Evolutionary conservation across 2,113 vertebrate species (phyloP), one percentile per base, ranked within the genome.

Genomic region (Calidris pugnax): DNA sequence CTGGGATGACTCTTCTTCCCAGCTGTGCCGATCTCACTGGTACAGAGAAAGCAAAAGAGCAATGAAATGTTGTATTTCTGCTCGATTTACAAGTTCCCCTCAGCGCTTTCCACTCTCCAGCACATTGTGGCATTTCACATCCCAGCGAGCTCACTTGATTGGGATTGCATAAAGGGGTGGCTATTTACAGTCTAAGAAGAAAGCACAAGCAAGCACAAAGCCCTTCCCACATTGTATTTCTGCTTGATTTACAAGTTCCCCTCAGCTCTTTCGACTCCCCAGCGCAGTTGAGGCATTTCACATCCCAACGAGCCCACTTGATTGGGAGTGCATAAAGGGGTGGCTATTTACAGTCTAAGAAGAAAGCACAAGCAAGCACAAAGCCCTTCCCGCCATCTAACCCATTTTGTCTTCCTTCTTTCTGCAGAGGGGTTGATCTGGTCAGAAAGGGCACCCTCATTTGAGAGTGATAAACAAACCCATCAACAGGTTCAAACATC

Each of bases 11-110:
- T 97, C 91, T 98, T 98, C 90, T 97, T 98, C 91, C 98, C 85
- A 3, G 98, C 98, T 3, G 98, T 98, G 91, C 99, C 99, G 0
- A 99, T 99, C 92, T 99, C 98, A 59, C 99, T 99, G 94, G 88
- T 87, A 69, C 59, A 67, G 71, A 87, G 32, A 57, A 92, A 16
- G 35, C 47, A 89, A 77, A 8, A 86, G 45, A 84, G n/a, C 15
- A 39, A 32, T 71, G 37, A 93, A 79, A 94, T 7, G 13, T 11
- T 12, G 4, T 66, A 77, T 27, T 45, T 48, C 0, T 2, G 26
- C 37, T 57, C 43, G 16, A 50, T 37, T 85, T 30, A 39, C 6
- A 24, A n/a, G 39, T 59, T 80, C 24, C 48, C 47, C 16, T 55
- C 71, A 8, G 4, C 28, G 85, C 45, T 62, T 80, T 30, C 37